A percentile compares a stretch with the other conserved stretches of the same genome.
Conservation (phyloP, 1,140 invertebrate genomes). For the Drosophila watanabei region DNA sequence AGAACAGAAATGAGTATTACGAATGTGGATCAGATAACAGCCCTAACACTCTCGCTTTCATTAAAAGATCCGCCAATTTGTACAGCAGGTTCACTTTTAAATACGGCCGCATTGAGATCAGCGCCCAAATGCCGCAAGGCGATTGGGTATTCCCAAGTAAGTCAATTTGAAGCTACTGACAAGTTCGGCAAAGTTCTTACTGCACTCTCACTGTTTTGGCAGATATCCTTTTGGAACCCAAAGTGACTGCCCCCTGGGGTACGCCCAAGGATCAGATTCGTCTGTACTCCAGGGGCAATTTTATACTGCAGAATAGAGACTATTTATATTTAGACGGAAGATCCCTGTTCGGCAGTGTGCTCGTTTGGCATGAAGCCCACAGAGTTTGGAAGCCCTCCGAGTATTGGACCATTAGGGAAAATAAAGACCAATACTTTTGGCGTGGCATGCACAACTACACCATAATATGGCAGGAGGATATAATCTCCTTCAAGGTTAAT, state of each 20-base stretch:
- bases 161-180: not conserved
- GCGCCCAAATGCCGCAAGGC: constrained; percentile 63
- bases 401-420: not conserved
- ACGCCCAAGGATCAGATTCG: constrained; percentile 1
- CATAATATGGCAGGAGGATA: constrained; percentile 88
- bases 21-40: not conserved
- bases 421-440: constrained; percentile 82
- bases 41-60: rapidly evolving
- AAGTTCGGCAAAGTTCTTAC: constrained; percentile 8
- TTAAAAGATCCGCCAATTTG: constrained; percentile 53
- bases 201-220: constrained; percentile 56
- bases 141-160: constrained; percentile 73
- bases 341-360: constrained; percentile 52
- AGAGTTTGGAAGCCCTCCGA: constrained; percentile 36
- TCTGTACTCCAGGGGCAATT: not conserved
- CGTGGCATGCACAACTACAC: constrained; percentile 89
- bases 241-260: too few species aligned
- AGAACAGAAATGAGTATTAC: not conserved
- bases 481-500: constrained; percentile 86
- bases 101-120: constrained; percentile 64
- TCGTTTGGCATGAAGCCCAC: constrained; percentile 41
- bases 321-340: not conserved
- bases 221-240: not conserved
- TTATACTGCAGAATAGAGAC: not conserved
- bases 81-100: constrained; percentile 68